phyloP scores from a whole-genome alignment of 2,113 vertebrate genomes.

The Cinclus mexicanus region DNA sequence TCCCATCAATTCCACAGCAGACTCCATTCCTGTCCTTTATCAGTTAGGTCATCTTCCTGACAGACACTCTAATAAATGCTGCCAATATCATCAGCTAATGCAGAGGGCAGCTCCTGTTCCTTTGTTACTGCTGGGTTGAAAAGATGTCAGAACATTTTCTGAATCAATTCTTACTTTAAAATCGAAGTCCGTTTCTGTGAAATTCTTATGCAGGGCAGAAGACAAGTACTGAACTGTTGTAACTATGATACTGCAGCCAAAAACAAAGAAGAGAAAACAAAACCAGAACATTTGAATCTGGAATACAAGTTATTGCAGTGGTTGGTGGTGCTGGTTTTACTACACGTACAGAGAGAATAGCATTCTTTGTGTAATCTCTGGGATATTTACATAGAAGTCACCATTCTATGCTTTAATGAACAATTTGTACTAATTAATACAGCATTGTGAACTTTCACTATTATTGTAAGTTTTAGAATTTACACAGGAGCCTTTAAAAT shows the following conservation, averaged over 20 bases:
- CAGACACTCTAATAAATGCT: not conserved
- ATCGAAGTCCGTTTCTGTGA: slow-evolving; percentile 94
- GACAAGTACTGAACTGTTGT: slow-evolving; percentile 93
- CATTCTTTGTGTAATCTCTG: not conserved
- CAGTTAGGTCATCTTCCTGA: not conserved
- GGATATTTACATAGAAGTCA: not conserved
- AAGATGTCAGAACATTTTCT: not conserved
- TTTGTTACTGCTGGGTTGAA: not conserved
- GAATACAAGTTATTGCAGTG: not conserved
- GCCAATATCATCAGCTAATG: not conserved
- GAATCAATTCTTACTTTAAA: slow-evolving; percentile 86
- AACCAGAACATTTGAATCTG: not conserved
- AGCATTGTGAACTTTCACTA: not conserved
- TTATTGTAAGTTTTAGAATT: not conserved
- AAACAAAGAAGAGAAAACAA: slow-evolving; percentile 3
- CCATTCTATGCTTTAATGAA: not conserved
- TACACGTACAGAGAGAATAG: accelerated
- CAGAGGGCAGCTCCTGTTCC: not conserved
- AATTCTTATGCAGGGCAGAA: slow-evolving; percentile 96
- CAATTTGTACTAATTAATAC: not conserved
- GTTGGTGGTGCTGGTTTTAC: not conserved
- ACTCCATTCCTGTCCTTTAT: not conserved
- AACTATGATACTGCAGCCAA: slow-evolving; percentile 89
- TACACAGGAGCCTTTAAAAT: not conserved
- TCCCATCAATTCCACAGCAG: not conserved